Percentiles rank a stretch among this genome's conserved stretches.
Evolutionary conservation across 2,113 vertebrate genomes (phyloP).

Genomic region (Pseudopodoces humilis): DNA sequence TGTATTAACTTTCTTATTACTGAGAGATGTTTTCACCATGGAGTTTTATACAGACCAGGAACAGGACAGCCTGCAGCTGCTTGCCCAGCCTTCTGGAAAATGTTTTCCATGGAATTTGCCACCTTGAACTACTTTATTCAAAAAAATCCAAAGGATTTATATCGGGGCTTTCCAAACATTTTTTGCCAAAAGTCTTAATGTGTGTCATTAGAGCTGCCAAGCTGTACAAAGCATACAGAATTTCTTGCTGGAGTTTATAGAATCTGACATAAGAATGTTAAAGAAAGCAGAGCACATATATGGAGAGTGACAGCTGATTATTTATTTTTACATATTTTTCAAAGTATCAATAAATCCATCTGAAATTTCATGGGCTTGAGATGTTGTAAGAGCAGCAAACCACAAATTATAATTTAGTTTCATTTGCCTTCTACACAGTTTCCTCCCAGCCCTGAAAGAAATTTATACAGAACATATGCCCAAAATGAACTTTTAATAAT

Average conservation of each 20-base stretch:
- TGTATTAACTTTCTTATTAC: conserved; percentile 55
- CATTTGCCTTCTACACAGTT: not conserved
- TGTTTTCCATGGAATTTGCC: not conserved
- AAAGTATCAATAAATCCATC: conserved; percentile 33
- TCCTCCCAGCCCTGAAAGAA: not conserved
- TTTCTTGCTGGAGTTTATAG: not conserved
- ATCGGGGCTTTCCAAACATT: not conserved
- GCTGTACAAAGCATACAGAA: not conserved
- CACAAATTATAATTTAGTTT: not conserved
- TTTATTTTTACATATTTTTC: conserved; percentile 47
- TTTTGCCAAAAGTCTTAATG: conserved; percentile 26
- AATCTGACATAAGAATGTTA: conserved; percentile 43
- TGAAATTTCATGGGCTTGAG: conserved; percentile 19
- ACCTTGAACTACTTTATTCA: conserved; percentile 16
- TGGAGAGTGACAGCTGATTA: conserved; percentile 33
- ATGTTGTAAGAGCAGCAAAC: not conserved
- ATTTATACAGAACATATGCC: not conserved
- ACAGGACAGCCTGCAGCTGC: conserved; percentile 16
- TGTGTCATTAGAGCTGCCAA: conserved; percentile 15
- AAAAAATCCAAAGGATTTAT: conserved; percentile 22
- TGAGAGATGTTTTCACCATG: conserved; percentile 23
- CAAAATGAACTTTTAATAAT: conserved; percentile 14
- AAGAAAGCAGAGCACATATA: conserved; percentile 49
- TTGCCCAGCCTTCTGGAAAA: not conserved
- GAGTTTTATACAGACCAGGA: not conserved